phyloP scores from a whole-genome alignment of 2,888 invertebrate species.

The Pachliopta kotzebuea region DNA sequence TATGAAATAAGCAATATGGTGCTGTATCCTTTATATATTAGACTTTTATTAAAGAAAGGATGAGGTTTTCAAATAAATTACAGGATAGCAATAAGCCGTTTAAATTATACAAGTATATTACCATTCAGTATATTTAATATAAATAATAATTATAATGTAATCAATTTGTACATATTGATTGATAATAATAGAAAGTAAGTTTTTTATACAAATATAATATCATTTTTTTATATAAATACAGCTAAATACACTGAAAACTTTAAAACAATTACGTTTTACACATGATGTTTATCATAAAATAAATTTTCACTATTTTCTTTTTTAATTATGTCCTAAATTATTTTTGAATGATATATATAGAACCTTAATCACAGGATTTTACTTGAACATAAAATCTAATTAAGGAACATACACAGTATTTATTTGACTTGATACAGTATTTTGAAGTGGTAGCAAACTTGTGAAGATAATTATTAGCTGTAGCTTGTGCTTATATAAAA shows the following conservation, averaged over 20 bases:
- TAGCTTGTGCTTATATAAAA: neutral
- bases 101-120: constrained; percentile 19
- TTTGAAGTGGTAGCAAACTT: neutral
- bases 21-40: no score
- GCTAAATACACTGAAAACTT: constrained; percentile 53
- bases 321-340: constrained; percentile 8
- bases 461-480: neutral
- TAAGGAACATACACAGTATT: constrained; percentile 56
- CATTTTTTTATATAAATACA: constrained; percentile 66
- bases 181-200: constrained; percentile 74
- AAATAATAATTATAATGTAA: constrained; percentile 75
- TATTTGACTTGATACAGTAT: constrained; percentile 12
- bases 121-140: constrained; percentile 74
- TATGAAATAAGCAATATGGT: no score
- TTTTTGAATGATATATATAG: constrained; percentile 45
- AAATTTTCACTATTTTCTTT: constrained; percentile 11
- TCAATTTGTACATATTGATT: constrained; percentile 75
- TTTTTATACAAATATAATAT: constrained; percentile 77
- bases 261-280: constrained; percentile 53
- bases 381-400: constrained; percentile 70
- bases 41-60: no score
- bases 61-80: no score
- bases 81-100: no score
- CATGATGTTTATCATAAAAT: constrained; percentile 9
- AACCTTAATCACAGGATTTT: constrained; percentile 71